Base-by-base conservation (phyloP, 92 coral and sea anemone genomes). In the Hydrozoanthus gracilis region DNA sequence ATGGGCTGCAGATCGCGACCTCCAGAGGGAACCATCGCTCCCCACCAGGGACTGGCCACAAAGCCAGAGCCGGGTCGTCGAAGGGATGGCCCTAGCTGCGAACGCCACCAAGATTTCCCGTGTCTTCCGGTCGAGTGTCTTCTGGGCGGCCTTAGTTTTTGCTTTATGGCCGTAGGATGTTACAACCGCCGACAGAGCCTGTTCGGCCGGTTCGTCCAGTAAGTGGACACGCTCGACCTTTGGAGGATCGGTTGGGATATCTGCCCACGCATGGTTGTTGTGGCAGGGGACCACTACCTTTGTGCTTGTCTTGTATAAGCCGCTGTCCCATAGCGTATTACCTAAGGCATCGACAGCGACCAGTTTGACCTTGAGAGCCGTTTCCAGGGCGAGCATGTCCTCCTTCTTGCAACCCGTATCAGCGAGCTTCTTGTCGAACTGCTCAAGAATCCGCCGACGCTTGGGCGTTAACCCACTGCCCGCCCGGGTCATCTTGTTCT, bases 191-290 rank as follows among this genome's bases (percentile, higher is more conserved):
- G 73, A 15, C 79, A 74, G 1, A 10, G 79, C 79, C 44, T 13
- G 8, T 74, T 74, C 79, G 18, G 79, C 79, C 14, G 61, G 79
- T 8, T 2, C 35, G 79, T 49, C 61, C 79, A 74, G 79, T 3
- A 16, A 4, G 60, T 14, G 79, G 46, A 75, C 64, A 17, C 44
- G 79, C 79, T 49, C 79, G 62, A 74, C 35, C 79, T 74, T 75
- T 75, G 79, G 79, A 5, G 79, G 20, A 7, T 89, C 88, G 61
- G 88, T 76, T 12, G 88, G 91, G 64, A 88, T 60, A 1, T 74
- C 88, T 15, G 70, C 79, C 91, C 86, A 88, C 4, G 88, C 91
- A 45, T 88, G 91, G 77, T 83, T 74, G 88, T 76, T 89, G 86
- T 89, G 88, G 70, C 86, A 89, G 75, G 91, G 88, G 2, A 75